Base-by-base conservation (phyloP, 2,888 invertebrate species). In the Dione vanillae region DNA sequence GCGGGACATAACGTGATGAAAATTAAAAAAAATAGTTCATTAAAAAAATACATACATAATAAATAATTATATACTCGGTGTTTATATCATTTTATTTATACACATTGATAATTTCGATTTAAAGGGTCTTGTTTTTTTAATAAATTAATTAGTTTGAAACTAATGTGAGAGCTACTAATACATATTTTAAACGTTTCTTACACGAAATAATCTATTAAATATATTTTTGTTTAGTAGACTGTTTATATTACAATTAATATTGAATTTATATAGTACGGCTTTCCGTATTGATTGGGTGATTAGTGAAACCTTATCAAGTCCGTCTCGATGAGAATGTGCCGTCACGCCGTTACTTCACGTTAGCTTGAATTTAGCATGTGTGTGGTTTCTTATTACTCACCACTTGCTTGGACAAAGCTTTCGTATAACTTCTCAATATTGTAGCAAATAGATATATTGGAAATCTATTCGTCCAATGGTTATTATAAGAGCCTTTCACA, bases 251-350 rank as follows among this genome's bases (percentile, higher is more conserved):
- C 65, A 35, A 19, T 40, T 41, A 20, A 37, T 40, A 66, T 54
- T 27, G 52, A 45, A 58, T 37, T 56, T 65, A 62, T 65, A 65
- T 19, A 65, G 64, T 74, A 69, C 43, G 72, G 70, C 75, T 75
- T 72, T 74, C 72, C 59, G 65, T 78, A 78, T 78, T 78, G 78
- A 78, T 78, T 78, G 74, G 62, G 65, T 76, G 70, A 78, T 78
- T 78, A 79, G 76, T 73, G 69, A 80, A 80, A 74, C 79, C 79
- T 71, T 78, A 79, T 66, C 49, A 74, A 73, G 75, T 67, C 72
- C 58, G 73, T 73, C 75, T 76, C 75, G 73, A 77, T 77, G 73
- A 71, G 75, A 74, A 58, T 74, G 56, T 67, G 71, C 20, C 65
- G 65, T 67, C 59, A 64, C 67, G 43, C 64, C 43, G 67, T 65